Evolutionary conservation across 2,888 invertebrate genomes (phyloP), one percentile per base, ranked within the genome.

Genomic region (Zonitis immaculata): DNA sequence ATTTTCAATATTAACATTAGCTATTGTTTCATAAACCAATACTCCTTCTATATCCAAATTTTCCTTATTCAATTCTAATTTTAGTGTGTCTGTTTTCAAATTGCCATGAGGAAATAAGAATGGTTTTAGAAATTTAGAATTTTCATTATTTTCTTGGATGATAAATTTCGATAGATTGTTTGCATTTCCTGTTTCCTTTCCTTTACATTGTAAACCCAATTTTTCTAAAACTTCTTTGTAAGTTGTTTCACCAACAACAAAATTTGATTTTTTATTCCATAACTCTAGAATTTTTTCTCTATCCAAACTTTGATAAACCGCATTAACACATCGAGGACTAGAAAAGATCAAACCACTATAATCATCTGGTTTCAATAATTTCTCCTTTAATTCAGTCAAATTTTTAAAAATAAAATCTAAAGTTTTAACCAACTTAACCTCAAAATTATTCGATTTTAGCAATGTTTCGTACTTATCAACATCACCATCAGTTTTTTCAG

Each of bases 31-130:
- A 64, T 82, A 83, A 6, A 81, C 80, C 56, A 77, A 76, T 42
- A 80, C 72, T 14, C 76, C 73, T 46, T 81, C 79, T 18, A 81
- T 58, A 26, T 60, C 55, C 52, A 80, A 73, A 1, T 76, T 76
- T 42, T 70, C 71, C 27, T 75, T 73, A 6, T 61, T 60, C 39
- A 82, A 67, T 54, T 77, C 77, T 9, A 72, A 65, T 47, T 76
- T 74, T 35, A 82, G 65, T 3, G 77, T 76, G 56, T 82, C 81
- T 14, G 77, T 77, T 47, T 78, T 79, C 47, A 82, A 68, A 68
- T 81, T 82, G 4, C 82, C 80, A 70, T 80, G 81, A 0, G 82
- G 82, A 69, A 80, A 75, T 39, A 83, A 61, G 49, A 82, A 75
- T 3, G 80, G 80, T 63, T 76, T 69, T 1, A 39, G 59, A 32